Evolutionary conservation across 2,888 invertebrate genomes (phyloP).

Genomic region (Campaea margaritaria): DNA sequence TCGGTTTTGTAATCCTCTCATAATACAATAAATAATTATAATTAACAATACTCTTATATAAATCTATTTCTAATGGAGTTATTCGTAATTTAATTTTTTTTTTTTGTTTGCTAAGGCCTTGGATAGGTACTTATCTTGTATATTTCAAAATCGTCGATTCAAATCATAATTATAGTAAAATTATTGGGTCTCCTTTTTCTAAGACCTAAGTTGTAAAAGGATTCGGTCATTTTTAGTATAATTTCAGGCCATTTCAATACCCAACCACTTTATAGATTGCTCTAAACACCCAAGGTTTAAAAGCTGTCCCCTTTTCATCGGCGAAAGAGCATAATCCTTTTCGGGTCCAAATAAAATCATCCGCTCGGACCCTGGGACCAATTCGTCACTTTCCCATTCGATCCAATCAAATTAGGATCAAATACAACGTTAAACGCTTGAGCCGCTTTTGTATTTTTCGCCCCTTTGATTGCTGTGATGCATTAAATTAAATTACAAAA

Average conservation of each 20-base stretch:
- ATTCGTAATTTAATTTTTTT: no score
- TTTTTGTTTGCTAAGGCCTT: no score
- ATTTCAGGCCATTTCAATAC: constrained; percentile 18
- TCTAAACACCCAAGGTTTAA: constrained; percentile 27
- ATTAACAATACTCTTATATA: no score
- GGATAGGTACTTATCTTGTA: no score
- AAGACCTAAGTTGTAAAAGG: no score
- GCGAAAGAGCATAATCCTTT: constrained; percentile 36
- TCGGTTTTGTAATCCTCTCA: no score
- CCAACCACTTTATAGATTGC: constrained; percentile 26
- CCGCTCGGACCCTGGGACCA: constrained; percentile 32
- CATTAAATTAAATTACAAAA: constrained; percentile 43
- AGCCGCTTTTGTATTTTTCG: constrained; percentile 34
- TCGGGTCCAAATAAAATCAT: constrained; percentile 37
- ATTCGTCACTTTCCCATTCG: constrained; percentile 41
- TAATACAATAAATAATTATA: no score
- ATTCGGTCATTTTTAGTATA: neutral
- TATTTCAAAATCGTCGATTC: no score
- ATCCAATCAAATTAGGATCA: constrained; percentile 47
- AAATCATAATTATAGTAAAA: no score
- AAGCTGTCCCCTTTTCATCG: constrained; percentile 34
- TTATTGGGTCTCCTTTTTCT: no score
- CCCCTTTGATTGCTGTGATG: constrained; percentile 43
- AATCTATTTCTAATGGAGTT: no score
- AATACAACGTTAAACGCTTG: constrained; percentile 36